A percentile compares a stretch with the other conserved stretches of the same genome.
These are phyloP conservation scores for Diplodus puntazzo DNA, from an alignment of 2,797 vertebrate species.

Conservation along the genomic window DNA sequence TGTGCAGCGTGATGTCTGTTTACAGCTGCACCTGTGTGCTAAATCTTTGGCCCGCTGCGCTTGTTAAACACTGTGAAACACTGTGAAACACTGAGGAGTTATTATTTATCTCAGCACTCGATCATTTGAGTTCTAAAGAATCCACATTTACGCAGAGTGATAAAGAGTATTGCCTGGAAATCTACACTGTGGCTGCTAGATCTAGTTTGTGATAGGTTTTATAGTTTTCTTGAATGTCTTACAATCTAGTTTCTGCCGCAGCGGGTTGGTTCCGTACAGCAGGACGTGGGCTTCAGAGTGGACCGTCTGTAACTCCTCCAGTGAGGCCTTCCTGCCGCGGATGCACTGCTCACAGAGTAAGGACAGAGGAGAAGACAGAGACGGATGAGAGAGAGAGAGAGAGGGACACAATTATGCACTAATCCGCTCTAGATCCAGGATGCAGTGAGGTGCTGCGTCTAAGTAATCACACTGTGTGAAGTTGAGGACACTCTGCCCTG, in stretches of 20 bases:
- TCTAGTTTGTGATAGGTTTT: constrained; percentile 2
- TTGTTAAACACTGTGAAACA: not conserved
- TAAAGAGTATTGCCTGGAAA: not conserved
- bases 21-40: not conserved
- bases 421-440: not conserved
- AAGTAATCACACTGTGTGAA: not conserved
- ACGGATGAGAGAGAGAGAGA: not conserved
- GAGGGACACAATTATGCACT: not conserved
- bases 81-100: not conserved
- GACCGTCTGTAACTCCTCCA: constrained; percentile 95
- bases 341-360: constrained; percentile 86
- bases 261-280: constrained; percentile 96
- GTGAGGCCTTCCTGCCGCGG: constrained; percentile 94
- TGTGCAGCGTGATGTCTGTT: not conserved
- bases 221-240: constrained; percentile 71
- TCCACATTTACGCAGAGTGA: not conserved
- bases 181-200: not conserved
- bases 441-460: too few species aligned
- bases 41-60: not conserved
- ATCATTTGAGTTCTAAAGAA: not conserved
- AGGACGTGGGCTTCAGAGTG: constrained; percentile 95
- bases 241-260: constrained; percentile 97
- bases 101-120: not conserved
- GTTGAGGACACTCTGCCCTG: not conserved
- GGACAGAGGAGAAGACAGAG: not conserved